A percentile compares a stretch with the other conserved stretches of the same genome.
Conservation (phyloP, 2,797 vertebrate species). For the Glyptemys insculpta region DNA sequence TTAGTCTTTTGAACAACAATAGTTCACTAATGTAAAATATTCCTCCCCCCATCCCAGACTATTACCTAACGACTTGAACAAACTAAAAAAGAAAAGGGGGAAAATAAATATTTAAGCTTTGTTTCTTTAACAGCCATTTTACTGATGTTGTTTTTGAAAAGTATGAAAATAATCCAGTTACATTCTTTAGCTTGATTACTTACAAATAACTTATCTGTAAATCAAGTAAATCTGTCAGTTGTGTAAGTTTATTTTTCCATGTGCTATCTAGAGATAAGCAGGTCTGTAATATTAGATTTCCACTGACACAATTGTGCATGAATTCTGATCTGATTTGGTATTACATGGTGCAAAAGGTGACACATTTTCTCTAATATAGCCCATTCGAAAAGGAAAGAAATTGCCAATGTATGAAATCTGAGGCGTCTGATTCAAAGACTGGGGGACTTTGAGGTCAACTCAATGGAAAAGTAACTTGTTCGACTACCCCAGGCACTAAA, state of each 20-base stretch:
- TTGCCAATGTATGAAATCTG: constrained; percentile 77
- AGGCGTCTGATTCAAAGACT: constrained; percentile 79
- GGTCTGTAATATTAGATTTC: constrained; percentile 82
- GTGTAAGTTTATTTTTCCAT: constrained; percentile 83
- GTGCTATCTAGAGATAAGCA: constrained; percentile 87
- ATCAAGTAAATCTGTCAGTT: constrained; percentile 84
- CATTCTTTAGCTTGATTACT: constrained; percentile 89
- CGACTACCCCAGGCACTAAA: constrained; percentile 73
- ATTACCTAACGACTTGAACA: constrained; percentile 81
- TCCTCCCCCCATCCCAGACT: not conserved
- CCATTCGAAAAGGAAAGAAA: constrained; percentile 77
- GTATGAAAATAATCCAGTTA: constrained; percentile 85
- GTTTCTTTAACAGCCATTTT: constrained; percentile 83
- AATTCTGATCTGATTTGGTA: constrained; percentile 86
- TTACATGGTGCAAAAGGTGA: constrained; percentile 84
- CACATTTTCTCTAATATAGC: constrained; percentile 81
- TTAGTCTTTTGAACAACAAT: constrained; percentile 52
- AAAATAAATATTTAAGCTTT: not conserved
- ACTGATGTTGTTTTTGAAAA: constrained; percentile 76
- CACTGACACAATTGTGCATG: constrained; percentile 85
- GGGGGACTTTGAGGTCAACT: constrained; percentile 78
- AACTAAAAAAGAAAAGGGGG: constrained; percentile 56
- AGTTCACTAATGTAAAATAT: constrained; percentile 37
- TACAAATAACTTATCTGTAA: constrained; percentile 85
- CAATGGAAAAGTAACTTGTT: constrained; percentile 79